Conservation (phyloP, 2,888 invertebrate species). For the Zeuzera pyrina region DNA sequence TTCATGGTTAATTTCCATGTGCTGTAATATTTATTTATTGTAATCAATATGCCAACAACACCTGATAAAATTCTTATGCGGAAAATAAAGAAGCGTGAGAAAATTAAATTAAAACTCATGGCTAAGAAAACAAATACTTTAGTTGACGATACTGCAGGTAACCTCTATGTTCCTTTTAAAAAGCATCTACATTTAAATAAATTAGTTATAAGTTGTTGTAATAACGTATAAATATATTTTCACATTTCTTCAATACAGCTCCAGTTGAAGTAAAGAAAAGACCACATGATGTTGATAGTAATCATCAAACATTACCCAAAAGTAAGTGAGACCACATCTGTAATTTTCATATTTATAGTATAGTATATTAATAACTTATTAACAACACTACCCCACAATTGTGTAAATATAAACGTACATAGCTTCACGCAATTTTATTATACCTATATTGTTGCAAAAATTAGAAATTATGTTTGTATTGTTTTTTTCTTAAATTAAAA, state of each 20-base stretch:
- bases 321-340: slow-evolving; percentile 37
- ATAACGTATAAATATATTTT: neutral
- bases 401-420: too few relatives aligned
- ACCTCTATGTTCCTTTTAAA: neutral
- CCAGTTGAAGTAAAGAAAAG: slow-evolving; percentile 31
- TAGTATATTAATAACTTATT: too few relatives aligned
- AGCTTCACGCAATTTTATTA: too few relatives aligned
- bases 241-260: neutral
- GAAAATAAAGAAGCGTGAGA: slow-evolving; percentile 85
- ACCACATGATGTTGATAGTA: slow-evolving; percentile 25
- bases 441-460: too few relatives aligned
- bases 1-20: too few relatives aligned
- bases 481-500: too few relatives aligned
- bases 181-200: neutral
- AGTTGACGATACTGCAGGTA: slow-evolving; percentile 12
- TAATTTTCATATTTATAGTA: too few relatives aligned
- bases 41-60: slow-evolving; percentile 75
- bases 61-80: slow-evolving; percentile 82
- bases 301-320: slow-evolving; percentile 24
- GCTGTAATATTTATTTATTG: too few relatives aligned
- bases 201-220: neutral
- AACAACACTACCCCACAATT: too few relatives aligned
- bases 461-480: too few relatives aligned
- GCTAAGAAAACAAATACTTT: slow-evolving; percentile 58
- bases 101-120: slow-evolving; percentile 75